phyloP scores from a whole-genome alignment of 2,113 vertebrate genomes.

The Phoxinus phoxinus region DNA sequence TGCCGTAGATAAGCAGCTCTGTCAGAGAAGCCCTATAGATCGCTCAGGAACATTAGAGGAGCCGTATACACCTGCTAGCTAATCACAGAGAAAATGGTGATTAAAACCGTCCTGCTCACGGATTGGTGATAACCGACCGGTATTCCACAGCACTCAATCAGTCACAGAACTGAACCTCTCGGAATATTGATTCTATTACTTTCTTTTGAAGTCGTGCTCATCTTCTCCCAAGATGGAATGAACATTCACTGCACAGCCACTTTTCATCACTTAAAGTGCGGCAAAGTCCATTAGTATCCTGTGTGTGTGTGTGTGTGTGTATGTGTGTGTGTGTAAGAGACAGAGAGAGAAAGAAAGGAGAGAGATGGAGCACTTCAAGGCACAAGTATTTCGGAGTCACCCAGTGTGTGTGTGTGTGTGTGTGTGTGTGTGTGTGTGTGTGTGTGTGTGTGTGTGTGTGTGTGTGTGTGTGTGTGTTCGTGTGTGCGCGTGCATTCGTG shows the following conservation, averaged over 20 bases:
- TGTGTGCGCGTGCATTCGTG: too few species aligned
- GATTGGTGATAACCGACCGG: conserved; percentile 7
- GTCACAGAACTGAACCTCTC: not conserved
- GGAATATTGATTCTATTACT: not conserved
- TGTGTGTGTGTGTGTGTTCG: too few species aligned
- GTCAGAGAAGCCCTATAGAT: not conserved
- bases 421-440: not conserved
- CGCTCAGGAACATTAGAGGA: not conserved
- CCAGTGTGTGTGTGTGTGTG: too few species aligned
- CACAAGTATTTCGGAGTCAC: too few species aligned
- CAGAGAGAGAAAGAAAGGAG: too few species aligned
- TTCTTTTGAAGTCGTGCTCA: conserved; percentile 26
- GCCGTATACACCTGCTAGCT: not conserved
- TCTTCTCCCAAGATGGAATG: conserved; percentile 18
- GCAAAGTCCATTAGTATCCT: conserved; percentile 34
- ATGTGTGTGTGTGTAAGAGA: too few species aligned
- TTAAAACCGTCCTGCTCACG: not conserved
- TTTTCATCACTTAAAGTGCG: conserved; percentile 41
- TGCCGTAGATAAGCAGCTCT: not conserved
- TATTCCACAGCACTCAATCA: not conserved
- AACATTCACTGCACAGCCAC: conserved; percentile 10
- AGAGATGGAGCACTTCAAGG: too few species aligned
- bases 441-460: too few species aligned
- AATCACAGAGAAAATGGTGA: not conserved
- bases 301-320: not conserved